A percentile compares a stretch with the other conserved stretches of the same genome.
Evolutionary conservation across 2,797 vertebrate genomes (phyloP).

Genomic region (Sebastes trivittatus): DNA sequence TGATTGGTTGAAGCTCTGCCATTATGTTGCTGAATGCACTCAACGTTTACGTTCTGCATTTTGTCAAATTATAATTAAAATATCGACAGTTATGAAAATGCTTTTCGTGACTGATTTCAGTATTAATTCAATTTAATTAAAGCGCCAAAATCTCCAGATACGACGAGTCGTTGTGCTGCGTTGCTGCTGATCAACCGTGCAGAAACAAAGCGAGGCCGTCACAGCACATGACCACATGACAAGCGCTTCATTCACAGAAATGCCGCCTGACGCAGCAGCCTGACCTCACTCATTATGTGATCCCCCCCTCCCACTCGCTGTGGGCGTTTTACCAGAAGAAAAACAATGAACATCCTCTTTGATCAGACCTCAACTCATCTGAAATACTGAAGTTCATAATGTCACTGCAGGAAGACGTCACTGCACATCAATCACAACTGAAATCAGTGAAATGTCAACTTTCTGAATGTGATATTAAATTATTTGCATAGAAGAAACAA

Average conservation of each 20-base stretch:
- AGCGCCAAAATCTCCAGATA: too few species aligned
- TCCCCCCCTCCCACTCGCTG: background rate
- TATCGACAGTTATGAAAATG: background rate
- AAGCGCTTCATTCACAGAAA: background rate
- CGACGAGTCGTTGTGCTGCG: too few species aligned
- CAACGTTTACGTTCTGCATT: background rate
- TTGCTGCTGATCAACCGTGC: background rate
- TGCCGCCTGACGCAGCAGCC: background rate
- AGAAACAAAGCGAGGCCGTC: background rate
- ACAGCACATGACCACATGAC: background rate
- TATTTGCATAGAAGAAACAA: too few species aligned
- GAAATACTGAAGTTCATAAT: background rate
- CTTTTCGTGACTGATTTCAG: background rate
- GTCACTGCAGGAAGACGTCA: background rate
- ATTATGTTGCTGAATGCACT: too few species aligned
- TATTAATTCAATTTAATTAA: too few species aligned
- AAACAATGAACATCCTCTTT: slow-evolving; percentile 12
- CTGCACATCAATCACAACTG: background rate
- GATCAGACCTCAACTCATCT: background rate
- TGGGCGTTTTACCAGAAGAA: background rate
- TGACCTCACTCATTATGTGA: background rate
- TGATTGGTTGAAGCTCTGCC: background rate
- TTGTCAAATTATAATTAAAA: background rate
- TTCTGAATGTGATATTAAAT: too few species aligned
- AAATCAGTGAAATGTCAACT: background rate